These are phyloP conservation scores for Drosophila neocordata DNA, from an alignment of 1,140 invertebrate genomes.

Conservation along the genomic window DNA sequence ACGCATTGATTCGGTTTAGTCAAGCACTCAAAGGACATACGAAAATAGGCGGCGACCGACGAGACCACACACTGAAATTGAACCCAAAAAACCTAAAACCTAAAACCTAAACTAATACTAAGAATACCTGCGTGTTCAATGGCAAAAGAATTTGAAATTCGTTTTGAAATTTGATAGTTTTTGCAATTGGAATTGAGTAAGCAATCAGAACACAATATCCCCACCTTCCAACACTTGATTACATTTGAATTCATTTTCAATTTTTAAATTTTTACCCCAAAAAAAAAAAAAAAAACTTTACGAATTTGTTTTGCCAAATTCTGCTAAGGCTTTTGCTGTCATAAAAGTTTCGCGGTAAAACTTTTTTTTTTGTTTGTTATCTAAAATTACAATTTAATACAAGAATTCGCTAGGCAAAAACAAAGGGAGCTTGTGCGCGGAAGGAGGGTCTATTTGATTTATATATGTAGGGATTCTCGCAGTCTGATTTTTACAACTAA, in stretches of 20 bases:
- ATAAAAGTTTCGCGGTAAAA: constrained; percentile 18
- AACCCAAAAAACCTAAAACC: not conserved
- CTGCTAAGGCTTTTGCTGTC: not conserved
- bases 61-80: not conserved
- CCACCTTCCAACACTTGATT: constrained; percentile 1
- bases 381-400: constrained; percentile 17
- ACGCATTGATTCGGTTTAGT: constrained; percentile 72
- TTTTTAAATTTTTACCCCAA: not conserved
- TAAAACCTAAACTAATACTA: not conserved
- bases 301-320: constrained; percentile 1
- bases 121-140: constrained; percentile 1
- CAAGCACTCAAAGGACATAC: constrained; percentile 48
- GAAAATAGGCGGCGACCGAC: not conserved
- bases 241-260: constrained; percentile 10
- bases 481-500: constrained; percentile 12
- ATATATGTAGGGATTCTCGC: not conserved
- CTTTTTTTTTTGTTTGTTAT: constrained; percentile 7
- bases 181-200: not conserved
- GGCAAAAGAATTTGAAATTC: constrained; percentile 5
- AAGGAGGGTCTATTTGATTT: constrained; percentile 4
- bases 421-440: not conserved
- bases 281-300: not conserved
- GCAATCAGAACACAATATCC: not conserved
- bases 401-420: not conserved
- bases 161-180: constrained; percentile 5